Conservation (phyloP, 2,888 invertebrate species). For the Dasysyrphus albostriatus region DNA sequence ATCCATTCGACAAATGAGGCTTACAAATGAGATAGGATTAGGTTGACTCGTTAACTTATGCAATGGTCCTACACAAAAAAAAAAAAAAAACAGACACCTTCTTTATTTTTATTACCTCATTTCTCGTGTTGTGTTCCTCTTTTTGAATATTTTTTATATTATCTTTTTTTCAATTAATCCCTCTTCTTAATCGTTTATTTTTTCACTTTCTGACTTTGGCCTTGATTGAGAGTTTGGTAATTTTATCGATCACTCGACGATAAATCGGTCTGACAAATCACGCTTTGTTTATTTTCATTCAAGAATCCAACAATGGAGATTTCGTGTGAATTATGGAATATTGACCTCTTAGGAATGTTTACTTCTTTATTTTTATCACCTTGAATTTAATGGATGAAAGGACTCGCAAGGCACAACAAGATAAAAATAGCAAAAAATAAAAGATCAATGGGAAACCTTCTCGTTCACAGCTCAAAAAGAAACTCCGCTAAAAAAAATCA, state of each 20-base stretch:
- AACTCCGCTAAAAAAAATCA: conserved; percentile 22
- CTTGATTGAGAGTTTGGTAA: conserved; percentile 57
- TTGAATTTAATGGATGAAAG: conserved; percentile 14
- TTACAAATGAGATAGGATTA: conserved; percentile 62
- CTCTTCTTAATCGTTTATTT: conserved; percentile 46
- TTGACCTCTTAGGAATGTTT: conserved; percentile 4
- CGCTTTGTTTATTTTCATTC: conserved; percentile 1
- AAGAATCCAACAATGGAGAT: neutral
- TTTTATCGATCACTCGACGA: conserved; percentile 26
- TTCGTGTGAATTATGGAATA: conserved; percentile 28
- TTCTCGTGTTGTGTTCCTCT: conserved; percentile 41
- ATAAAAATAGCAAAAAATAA: conserved; percentile 20
- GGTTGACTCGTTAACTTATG: conserved; percentile 43
- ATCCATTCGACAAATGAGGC: conserved; percentile 61
- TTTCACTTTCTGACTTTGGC: conserved; percentile 44
- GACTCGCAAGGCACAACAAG: conserved; percentile 1
- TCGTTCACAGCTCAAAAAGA: conserved; percentile 3
- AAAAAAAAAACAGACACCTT: conserved; percentile 35
- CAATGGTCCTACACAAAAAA: conserved; percentile 37
- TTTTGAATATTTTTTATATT: neutral
- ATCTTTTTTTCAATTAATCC: conserved; percentile 65
- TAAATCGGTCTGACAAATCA: conserved; percentile 7
- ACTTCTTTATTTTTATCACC: conserved; percentile 7
- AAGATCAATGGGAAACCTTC: conserved; percentile 19
- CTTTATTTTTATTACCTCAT: conserved; percentile 68